Percentiles rank a stretch among this genome's conserved stretches.
Conservation (phyloP, 2,113 vertebrate genomes). For the Regulus satrapa region DNA sequence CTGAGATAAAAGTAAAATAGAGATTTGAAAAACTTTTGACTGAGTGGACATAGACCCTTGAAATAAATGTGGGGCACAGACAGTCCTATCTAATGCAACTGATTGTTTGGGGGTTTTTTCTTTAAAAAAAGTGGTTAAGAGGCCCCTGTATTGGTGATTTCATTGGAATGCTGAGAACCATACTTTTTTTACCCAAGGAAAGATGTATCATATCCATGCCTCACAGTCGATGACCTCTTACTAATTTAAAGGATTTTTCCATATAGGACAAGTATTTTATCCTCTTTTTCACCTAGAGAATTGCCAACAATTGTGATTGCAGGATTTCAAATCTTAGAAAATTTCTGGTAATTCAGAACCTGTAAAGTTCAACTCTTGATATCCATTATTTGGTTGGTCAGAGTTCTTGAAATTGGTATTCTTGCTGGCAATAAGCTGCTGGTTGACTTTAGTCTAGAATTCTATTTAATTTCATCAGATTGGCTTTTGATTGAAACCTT, state of each 20-base stretch:
- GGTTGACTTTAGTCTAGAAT: not conserved
- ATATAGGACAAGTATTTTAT: not conserved
- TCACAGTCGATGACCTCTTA: not conserved
- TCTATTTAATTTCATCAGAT: not conserved
- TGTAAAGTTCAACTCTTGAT: not conserved
- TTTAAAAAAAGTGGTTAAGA: not conserved
- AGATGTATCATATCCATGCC: not conserved
- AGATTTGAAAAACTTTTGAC: not conserved
- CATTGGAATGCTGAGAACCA: not conserved
- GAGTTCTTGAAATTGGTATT: not conserved
- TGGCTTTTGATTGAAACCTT: not conserved
- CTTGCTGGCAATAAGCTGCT: not conserved
- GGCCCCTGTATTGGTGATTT: not conserved
- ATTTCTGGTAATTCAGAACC: not conserved
- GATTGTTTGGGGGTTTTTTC: fast-evolving
- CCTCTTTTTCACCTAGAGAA: not conserved
- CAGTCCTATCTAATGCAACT: not conserved
- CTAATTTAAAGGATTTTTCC: not conserved
- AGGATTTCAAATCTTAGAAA: not conserved
- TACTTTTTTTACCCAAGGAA: not conserved
- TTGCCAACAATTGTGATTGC: not conserved
- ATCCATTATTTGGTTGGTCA: not conserved
- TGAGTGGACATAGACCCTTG: not conserved
- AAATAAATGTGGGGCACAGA: not conserved
- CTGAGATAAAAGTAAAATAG: not conserved